These are phyloP conservation scores for Troides helena DNA, from an alignment of 2,888 invertebrate genomes.

Conservation along the genomic window DNA sequence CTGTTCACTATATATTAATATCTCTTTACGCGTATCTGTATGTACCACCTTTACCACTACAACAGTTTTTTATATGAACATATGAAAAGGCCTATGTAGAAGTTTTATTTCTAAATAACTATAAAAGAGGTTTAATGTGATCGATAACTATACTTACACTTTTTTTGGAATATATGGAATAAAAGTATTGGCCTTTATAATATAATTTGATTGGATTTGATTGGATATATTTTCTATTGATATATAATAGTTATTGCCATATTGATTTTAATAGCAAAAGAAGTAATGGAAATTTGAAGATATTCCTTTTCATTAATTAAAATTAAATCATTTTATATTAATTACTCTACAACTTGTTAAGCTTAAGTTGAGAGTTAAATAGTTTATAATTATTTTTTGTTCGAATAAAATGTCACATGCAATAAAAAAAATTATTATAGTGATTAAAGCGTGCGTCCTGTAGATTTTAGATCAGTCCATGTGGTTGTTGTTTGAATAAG, in stretches of 20 bases:
- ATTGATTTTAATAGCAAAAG: conserved; percentile 14
- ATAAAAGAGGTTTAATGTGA: background rate
- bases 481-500: background rate
- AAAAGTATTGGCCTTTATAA: conserved; percentile 1
- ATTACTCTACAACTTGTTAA: background rate
- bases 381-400: background rate
- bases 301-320: conserved; percentile 1
- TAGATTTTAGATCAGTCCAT: background rate
- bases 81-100: background rate
- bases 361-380: background rate
- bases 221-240: background rate
- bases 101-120: background rate
- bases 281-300: background rate
- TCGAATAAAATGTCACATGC: background rate
- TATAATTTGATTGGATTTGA: background rate
- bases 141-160: conserved; percentile 4
- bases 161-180: background rate
- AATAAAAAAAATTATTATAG: background rate
- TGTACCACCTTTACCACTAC: no score
- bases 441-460: background rate
- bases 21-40: no score
- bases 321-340: background rate
- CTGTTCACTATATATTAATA: no score
- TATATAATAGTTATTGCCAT: conserved; percentile 8
- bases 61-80: background rate